Conservation (phyloP, 2,888 invertebrate genomes). For the Nomada flava region DNA sequence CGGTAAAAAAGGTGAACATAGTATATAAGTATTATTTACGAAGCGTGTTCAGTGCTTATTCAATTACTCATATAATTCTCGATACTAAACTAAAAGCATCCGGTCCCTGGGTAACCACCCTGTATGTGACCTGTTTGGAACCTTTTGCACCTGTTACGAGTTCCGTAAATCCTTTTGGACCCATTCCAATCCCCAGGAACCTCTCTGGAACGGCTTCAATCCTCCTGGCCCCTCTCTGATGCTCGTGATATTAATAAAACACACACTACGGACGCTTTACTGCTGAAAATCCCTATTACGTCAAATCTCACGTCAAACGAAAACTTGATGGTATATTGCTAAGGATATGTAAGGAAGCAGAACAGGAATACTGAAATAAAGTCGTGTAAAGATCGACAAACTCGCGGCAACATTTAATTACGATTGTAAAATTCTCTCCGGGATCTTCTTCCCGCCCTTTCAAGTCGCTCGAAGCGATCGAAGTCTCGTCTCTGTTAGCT, state of each 20-base stretch:
- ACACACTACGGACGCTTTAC: conserved; percentile 16
- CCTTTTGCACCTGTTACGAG: conserved; percentile 45
- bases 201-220: conserved; percentile 28
- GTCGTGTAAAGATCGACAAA: background rate
- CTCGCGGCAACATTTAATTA: conserved; percentile 32
- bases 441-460: background rate
- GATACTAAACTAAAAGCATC: background rate
- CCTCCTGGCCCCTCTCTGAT: conserved; percentile 13
- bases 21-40: too few species aligned
- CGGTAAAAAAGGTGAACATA: too few species aligned
- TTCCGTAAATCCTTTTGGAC: conserved; percentile 40
- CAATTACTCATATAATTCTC: conserved; percentile 16
- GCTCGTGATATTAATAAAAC: conserved; percentile 47
- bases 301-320: conserved; percentile 1
- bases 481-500: conserved; percentile 14
- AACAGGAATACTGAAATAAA: background rate
- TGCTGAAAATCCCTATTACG: background rate
- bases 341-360: background rate
- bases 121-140: conserved; percentile 31
- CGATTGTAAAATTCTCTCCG: conserved; percentile 15
- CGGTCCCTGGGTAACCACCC: background rate
- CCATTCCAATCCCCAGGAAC: conserved; percentile 39
- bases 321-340: conserved; percentile 7
- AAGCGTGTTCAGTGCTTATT: background rate
- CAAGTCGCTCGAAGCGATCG: conserved; percentile 7